Percentiles rank a stretch among this genome's conserved stretches.
Conservation (phyloP, 2,888 invertebrate species). For the Eupithecia subfuscata region DNA sequence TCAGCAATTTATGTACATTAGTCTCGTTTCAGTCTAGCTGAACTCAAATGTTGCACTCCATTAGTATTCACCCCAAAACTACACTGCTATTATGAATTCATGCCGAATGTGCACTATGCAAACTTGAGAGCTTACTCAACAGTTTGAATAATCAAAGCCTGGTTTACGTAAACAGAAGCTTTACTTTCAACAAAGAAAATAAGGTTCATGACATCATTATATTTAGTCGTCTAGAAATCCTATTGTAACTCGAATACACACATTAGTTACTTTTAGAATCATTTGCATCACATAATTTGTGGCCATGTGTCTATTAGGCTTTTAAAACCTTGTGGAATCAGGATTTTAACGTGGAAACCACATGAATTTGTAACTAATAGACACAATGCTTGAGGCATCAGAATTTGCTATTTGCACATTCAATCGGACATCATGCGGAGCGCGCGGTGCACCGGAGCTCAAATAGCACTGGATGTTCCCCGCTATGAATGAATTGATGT, state of each 20-base stretch:
- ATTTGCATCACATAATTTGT: neutral
- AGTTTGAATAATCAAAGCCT: slow-evolving; percentile 7
- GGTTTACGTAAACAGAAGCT: neutral
- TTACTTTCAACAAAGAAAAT: neutral
- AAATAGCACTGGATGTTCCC: slow-evolving; percentile 71
- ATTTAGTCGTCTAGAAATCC: neutral
- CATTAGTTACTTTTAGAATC: neutral
- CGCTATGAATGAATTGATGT: slow-evolving; percentile 77
- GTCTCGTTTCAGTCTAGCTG: neutral
- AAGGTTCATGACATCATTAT: neutral
- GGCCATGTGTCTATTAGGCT: slow-evolving; percentile 3
- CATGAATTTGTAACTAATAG: slow-evolving; percentile 30
- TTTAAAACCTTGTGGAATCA: neutral
- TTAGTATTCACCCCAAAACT: slow-evolving; percentile 14
- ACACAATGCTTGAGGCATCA: slow-evolving; percentile 46
- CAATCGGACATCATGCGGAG: slow-evolving; percentile 68
- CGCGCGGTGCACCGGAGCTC: slow-evolving; percentile 71
- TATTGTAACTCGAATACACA: neutral
- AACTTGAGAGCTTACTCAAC: slow-evolving; percentile 44
- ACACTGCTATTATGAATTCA: slow-evolving; percentile 14
- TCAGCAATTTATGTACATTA: neutral
- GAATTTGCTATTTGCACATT: slow-evolving; percentile 49
- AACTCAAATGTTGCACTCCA: slow-evolving; percentile 8
- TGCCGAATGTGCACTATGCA: slow-evolving; percentile 27
- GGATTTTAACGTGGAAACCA: neutral